Conservation (phyloP, 2,797 vertebrate genomes). For the Malurus splendens region DNA sequence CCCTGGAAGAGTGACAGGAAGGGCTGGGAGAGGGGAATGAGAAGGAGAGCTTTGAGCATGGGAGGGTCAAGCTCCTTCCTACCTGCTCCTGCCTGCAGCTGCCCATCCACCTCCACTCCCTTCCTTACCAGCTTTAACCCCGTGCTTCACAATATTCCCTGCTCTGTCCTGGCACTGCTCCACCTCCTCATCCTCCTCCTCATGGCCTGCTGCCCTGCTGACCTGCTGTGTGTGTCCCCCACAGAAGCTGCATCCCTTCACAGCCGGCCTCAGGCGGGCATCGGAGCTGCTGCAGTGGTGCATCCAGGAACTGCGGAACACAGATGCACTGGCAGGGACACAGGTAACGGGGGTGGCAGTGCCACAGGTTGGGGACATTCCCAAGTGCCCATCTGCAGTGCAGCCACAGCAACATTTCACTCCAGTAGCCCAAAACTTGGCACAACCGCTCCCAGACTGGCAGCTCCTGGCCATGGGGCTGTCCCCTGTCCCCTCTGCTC, state of each 20-base stretch:
- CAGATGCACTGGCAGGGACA: conserved; percentile 54
- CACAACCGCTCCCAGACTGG: rapidly evolving
- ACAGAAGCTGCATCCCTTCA: conserved; percentile 87
- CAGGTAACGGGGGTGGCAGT: conserved; percentile 69
- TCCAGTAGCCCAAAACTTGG: rapidly evolving
- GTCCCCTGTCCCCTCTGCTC: neutral
- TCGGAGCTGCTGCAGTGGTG: conserved; percentile 78
- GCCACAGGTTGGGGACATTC: neutral
- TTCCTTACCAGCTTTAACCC: neutral
- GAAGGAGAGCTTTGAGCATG: neutral
- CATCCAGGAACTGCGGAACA: conserved; percentile 78
- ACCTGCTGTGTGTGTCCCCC: neutral
- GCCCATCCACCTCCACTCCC: neutral
- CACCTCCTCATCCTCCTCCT: neutral
- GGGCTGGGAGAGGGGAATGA: neutral
- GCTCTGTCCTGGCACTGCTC: neutral
- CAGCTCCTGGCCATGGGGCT: neutral
- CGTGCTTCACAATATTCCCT: neutral
- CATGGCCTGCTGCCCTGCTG: neutral
- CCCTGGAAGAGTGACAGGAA: neutral
- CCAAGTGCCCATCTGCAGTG: rapidly evolving
- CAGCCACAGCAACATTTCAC: neutral
- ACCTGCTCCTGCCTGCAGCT: neutral
- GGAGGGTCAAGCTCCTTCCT: neutral
- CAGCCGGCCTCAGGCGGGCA: conserved; percentile 72